Evolutionary conservation across 2,888 invertebrate species (phyloP).

Genomic region (Caenorhabditis parvicauda): DNA sequence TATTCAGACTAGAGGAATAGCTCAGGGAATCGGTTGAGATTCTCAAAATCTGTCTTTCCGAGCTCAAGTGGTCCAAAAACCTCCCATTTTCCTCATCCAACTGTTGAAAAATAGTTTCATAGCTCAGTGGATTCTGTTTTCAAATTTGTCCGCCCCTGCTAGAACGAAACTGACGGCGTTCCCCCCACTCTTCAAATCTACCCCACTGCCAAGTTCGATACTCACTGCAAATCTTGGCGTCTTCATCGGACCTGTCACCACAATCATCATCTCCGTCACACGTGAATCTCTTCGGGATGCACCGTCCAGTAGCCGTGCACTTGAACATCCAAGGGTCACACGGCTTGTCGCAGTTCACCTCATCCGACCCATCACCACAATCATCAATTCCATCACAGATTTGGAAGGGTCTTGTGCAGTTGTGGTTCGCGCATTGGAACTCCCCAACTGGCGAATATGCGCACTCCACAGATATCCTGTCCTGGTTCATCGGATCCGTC

Average conservation of each 20-base stretch:
- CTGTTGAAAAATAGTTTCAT: neutral
- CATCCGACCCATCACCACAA: constrained; percentile 61
- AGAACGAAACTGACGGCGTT: too few relatives aligned
- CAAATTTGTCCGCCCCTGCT: too few relatives aligned
- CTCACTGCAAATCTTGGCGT: constrained; percentile 72
- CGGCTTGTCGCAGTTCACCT: constrained; percentile 59
- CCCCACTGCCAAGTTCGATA: neutral
- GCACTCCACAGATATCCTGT: constrained; percentile 48
- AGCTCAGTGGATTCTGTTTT: too few relatives aligned
- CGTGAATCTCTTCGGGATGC: constrained; percentile 71
- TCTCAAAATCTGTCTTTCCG: too few relatives aligned
- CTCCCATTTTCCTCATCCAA: neutral
- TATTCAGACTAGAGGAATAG: too few relatives aligned
- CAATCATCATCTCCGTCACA: constrained; percentile 80
- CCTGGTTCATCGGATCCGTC: constrained; percentile 86
- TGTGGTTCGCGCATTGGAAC: constrained; percentile 88
- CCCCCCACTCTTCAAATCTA: too few relatives aligned
- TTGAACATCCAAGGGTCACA: constrained; percentile 63
- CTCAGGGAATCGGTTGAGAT: too few relatives aligned
- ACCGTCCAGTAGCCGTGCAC: constrained; percentile 66
- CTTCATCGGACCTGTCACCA: constrained; percentile 86
- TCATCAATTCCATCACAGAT: constrained; percentile 54
- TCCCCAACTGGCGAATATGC: constrained; percentile 71
- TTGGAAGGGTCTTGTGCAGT: constrained; percentile 85
- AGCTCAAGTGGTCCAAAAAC: neutral